Evolutionary conservation across 2,797 vertebrate species (phyloP).

Genomic region (Acipenser ruthenus): DNA sequence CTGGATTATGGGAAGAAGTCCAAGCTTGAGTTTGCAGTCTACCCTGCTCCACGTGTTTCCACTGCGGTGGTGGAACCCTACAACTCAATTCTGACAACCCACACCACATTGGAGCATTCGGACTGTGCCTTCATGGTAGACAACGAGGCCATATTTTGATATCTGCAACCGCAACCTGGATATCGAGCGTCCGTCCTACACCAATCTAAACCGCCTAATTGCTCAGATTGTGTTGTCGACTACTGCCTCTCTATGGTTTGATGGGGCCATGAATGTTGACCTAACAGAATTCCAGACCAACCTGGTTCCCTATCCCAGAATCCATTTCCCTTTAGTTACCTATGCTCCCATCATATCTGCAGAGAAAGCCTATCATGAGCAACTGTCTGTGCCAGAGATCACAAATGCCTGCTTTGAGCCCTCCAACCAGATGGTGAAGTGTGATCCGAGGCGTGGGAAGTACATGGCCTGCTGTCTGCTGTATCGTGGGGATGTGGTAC

Average conservation of each 20-base stretch:
- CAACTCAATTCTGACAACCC: no score
- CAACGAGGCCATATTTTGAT: constrained; percentile 61
- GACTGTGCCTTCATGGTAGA: constrained; percentile 43
- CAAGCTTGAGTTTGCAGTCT: no score
- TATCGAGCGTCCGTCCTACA: constrained; percentile 65
- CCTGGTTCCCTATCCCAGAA: constrained; percentile 62
- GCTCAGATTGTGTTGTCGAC: constrained; percentile 70
- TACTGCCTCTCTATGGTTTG: constrained; percentile 71
- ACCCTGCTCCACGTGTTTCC: background rate
- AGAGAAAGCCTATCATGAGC: constrained; percentile 48
- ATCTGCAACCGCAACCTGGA: constrained; percentile 68
- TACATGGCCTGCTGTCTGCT: constrained; percentile 86
- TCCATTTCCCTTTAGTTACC: constrained; percentile 62
- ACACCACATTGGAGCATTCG: no score
- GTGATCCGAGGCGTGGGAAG: constrained; percentile 52
- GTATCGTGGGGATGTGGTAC: constrained; percentile 72
- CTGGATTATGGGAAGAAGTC: no score
- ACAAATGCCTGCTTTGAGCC: constrained; percentile 55
- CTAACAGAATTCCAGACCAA: constrained; percentile 78
- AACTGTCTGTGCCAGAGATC: constrained; percentile 36
- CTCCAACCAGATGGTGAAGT: constrained; percentile 61
- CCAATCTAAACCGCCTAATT: constrained; percentile 66
- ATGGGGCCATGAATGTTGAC: constrained; percentile 69
- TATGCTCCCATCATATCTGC: constrained; percentile 62
- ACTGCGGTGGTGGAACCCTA: no score